Percentiles rank a stretch among this genome's conserved stretches.
Conservation (phyloP, 2,888 invertebrate species). For the Creontiades dilutus region DNA sequence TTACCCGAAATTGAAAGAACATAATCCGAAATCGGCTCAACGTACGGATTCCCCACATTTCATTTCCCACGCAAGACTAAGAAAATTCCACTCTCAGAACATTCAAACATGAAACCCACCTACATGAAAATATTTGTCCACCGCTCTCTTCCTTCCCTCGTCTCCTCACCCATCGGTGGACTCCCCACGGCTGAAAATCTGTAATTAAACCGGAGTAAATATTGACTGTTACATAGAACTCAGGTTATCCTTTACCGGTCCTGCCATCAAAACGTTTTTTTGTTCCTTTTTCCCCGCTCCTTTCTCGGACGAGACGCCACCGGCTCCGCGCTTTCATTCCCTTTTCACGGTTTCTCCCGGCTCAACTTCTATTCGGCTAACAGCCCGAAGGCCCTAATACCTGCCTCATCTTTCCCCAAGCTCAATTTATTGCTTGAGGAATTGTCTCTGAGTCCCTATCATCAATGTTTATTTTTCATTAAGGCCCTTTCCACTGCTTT, state of each 20-base stretch:
- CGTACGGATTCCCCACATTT: too few species aligned
- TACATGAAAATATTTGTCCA: slow-evolving; percentile 28
- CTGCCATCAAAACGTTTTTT: not conserved
- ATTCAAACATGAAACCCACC: not conserved
- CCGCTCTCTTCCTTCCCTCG: not conserved
- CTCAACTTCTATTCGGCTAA: slow-evolving; percentile 40
- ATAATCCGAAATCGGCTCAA: too few species aligned
- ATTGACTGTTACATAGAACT: not conserved
- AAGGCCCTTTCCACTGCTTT: slow-evolving; percentile 51
- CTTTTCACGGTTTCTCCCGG: not conserved
- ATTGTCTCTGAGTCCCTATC: slow-evolving; percentile 55
- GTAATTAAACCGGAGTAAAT: slow-evolving; percentile 54
- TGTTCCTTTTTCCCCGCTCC: not conserved
- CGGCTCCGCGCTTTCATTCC: not conserved
- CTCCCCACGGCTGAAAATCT: slow-evolving; percentile 26
- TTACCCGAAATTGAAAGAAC: too few species aligned
- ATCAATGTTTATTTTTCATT: slow-evolving; percentile 65
- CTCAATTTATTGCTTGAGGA: slow-evolving; percentile 53
- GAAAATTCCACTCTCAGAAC: too few species aligned
- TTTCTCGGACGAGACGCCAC: not conserved
- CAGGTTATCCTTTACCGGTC: not conserved
- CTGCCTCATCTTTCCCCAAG: slow-evolving; percentile 29
- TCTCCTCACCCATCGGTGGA: not conserved
- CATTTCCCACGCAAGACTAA: too few species aligned
- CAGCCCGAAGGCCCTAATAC: slow-evolving; percentile 48